Evolutionary conservation across 2,113 vertebrate species (phyloP), one percentile per base, ranked within the genome.

Genomic region (Myrmophylax atrothorax): DNA sequence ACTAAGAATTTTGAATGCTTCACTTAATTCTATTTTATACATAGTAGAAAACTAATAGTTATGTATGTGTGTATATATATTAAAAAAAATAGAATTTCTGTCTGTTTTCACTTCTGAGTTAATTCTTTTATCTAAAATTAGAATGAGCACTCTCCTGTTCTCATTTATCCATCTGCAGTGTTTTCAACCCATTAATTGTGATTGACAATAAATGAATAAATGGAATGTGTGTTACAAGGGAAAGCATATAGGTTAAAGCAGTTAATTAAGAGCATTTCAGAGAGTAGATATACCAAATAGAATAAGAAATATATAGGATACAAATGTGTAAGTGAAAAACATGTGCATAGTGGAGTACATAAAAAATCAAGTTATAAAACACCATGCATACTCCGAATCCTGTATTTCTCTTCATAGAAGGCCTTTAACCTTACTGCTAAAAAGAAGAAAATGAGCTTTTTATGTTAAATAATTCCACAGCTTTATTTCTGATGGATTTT

Each of bases 101-200:
- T 87, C 79, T 93, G 23, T 66, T 80, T 92, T 94, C 90, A 84
- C 55, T 96, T 95, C 67, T 89, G 63, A 68, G 53, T 63, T 91
- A 96, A 95, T 76, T 95, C 18, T 85, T 81, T 37, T 49, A 47
- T 90, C 62, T 81, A 84, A 89, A 82, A 83, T 69, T 75, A 56
- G 86, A 86, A 81, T 64, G 88, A 90, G 44, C 33, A 44, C 78
- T 89, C 23, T 25, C 16, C 28, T 90, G 25, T 76, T 69, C 49
- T 90, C 31, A 69, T 56, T 91, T 88, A 87, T 87, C 90, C 56
- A 93, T 50, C 37, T 66, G 31, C 14, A 16, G 7, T 8, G 70
- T 94, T 93, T 95, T 70, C 87, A 79, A 67, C 40, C 46, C 0
- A 0, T 93, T 87, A 86, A 75, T 93, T 84, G 33, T 93, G 67